Percentiles rank a stretch among this genome's conserved stretches.
phyloP scores from a whole-genome alignment of 2,113 vertebrate genomes.

The Crotophaga sulcirostris region DNA sequence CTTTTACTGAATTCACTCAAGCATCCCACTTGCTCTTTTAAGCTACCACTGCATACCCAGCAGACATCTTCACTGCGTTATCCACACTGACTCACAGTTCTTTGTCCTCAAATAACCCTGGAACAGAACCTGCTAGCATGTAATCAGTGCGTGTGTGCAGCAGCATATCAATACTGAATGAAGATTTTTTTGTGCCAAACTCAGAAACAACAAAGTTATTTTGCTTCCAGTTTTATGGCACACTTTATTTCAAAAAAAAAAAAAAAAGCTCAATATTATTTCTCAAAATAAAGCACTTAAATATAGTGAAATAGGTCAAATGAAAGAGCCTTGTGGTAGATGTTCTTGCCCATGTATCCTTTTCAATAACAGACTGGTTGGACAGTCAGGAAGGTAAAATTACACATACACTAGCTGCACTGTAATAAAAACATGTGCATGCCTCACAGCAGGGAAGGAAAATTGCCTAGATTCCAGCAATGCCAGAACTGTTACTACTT shows the following conservation, averaged over 20 bases:
- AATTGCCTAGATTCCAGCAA: neutral
- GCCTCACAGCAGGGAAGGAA: constrained; percentile 3
- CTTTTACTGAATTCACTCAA: constrained; percentile 28
- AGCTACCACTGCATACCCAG: constrained; percentile 48
- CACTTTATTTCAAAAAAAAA: neutral
- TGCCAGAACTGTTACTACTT: neutral
- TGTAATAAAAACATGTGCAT: neutral
- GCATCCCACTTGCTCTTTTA: constrained; percentile 25
- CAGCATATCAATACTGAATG: neutral
- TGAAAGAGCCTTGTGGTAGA: neutral
- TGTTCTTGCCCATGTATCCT: neutral
- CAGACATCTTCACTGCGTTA: constrained; percentile 13
- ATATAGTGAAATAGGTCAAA: neutral
- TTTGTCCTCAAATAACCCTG: constrained; percentile 57
- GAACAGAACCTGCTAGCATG: neutral
- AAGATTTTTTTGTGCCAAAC: neutral
- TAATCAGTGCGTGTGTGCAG: neutral
- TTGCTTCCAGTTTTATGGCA: neutral
- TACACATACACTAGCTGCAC: neutral
- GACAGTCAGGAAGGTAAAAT: constrained; percentile 23
- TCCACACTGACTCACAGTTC: neutral
- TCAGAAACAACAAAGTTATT: neutral
- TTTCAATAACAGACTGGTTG: neutral
- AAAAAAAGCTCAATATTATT: neutral
- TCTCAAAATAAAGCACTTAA: neutral